These are phyloP conservation scores for Rhipidura dahli DNA, from an alignment of 2,113 vertebrate species.

Conservation along the genomic window DNA sequence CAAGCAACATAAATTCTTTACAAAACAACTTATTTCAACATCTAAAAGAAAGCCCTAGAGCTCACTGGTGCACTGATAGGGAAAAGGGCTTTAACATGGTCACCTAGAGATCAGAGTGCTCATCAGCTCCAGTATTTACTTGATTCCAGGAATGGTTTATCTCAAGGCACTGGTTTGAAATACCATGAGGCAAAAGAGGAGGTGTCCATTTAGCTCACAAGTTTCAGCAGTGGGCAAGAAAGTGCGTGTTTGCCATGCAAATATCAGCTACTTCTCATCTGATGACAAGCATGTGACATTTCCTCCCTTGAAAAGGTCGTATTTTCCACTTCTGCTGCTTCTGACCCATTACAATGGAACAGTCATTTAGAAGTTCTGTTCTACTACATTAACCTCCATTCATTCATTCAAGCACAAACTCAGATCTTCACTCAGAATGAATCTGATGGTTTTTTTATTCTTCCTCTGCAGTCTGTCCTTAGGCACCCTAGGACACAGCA, in stretches of 20 bases:
- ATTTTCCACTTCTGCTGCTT: background rate
- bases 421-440: background rate
- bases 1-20: background rate
- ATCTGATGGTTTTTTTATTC: background rate
- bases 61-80: background rate
- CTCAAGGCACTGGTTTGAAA: background rate
- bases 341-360: background rate
- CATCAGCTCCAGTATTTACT: background rate
- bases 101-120: background rate
- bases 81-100: background rate
- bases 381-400: background rate
- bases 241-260: background rate
- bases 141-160: background rate
- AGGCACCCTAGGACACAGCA: background rate
- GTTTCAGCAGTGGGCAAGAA: background rate
- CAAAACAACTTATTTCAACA: background rate
- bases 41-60: background rate
- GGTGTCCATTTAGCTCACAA: background rate
- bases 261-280: background rate
- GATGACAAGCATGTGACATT: background rate
- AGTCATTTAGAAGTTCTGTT: background rate
- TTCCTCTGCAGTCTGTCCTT: background rate
- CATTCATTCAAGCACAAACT: background rate
- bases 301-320: background rate
- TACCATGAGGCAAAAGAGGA: background rate